Evolutionary conservation across 2,888 invertebrate species (phyloP), one percentile per base, ranked within the genome.

Genomic region (Ferrisia virgata): DNA sequence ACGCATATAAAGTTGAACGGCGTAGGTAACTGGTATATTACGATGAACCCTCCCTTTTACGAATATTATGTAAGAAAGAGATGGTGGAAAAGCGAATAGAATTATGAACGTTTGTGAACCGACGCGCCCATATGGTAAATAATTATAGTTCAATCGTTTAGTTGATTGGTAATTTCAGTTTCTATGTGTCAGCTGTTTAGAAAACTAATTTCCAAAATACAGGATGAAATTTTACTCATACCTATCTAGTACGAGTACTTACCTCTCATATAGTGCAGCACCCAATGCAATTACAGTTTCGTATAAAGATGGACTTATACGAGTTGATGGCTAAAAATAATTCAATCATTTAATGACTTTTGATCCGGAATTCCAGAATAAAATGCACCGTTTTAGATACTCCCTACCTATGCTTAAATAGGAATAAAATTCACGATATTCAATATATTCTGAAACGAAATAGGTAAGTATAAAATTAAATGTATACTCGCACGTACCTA

Each of bases 41-140:
- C 6, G 22, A 13, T 53, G 64, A 64, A 64, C 64, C 64, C 64
- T 64, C 64, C 64, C 28, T 25, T 64, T 25, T 28, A 28, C 5
- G 3, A 28, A 64, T 28, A 28, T 64, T 28, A 18, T 4, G 53
- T 53, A 28, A 64, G 64, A 64, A 64, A 28, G 64, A 28, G 28
- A 64, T 64, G 64, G 64, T 64, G 64, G 64, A 64, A 64, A 64
- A 64, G 28, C 64, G 64, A 64, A 64, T 64, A 64, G 64, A 28
- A 64, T 64, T 64, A 64, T 13, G 15, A 64, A 28, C 11, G 64
- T 28, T 64, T 64, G 28, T 15, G 4, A 9, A 28, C 15, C 28
- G 64, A 64, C 64, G 64, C 64, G 64, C 64, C 64, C 64, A 64
- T 64, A 64, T 64, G 64, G 64, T 64, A 64, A 28, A 64, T 64